Base-by-base conservation (phyloP, 2,888 invertebrate genomes). In the Eupeodes latifasciatus region DNA sequence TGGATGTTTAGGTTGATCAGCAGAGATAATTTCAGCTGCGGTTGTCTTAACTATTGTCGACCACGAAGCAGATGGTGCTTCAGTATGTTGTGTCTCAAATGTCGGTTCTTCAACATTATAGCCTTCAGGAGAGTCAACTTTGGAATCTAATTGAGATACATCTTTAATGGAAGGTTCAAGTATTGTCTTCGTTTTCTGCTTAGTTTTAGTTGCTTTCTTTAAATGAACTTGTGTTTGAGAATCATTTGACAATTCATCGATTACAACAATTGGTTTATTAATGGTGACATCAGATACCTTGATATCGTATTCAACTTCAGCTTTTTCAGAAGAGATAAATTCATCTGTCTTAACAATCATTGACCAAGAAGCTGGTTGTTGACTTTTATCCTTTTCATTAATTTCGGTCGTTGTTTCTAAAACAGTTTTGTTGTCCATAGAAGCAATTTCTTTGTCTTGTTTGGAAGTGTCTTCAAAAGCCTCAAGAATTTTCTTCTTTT, bases 21-120 rank as follows among this genome's bases (percentile, higher is more conserved):
- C 44, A 61, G 90, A 85, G 47, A 91, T 91, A 9, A 91, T 91
- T 34, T 86, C 88, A 16, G 76, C 74, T 27, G 91, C 91, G 14
- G 19, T 12, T 90, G 90, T 49, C 84, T 91, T 0, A 11, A 91
- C 55, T 44, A 92, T 91, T 27, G 72, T 36, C 19, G 72, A 44
- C 61, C 61, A 61, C 14, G 14, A 59, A 34, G 59, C 36, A n/a
- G 40, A 64, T 47, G 16, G 16, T 16, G 47, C 5, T 40, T 64
- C 64, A 49, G 6, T 66, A 0, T 19, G n/a, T 9, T n/a, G 9
- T 10, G 53, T 14, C 4, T 53, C 53, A 16, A 6, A 7, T 7
- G 4, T 2, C 12, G 19, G 2, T 19, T 6, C 10, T 2, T 36
- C 36, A 51, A 36, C 4, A 3, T 14, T 34, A 4, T 44, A 19